phyloP scores from a whole-genome alignment of 2,888 invertebrate species.

The Aplocera efformata region DNA sequence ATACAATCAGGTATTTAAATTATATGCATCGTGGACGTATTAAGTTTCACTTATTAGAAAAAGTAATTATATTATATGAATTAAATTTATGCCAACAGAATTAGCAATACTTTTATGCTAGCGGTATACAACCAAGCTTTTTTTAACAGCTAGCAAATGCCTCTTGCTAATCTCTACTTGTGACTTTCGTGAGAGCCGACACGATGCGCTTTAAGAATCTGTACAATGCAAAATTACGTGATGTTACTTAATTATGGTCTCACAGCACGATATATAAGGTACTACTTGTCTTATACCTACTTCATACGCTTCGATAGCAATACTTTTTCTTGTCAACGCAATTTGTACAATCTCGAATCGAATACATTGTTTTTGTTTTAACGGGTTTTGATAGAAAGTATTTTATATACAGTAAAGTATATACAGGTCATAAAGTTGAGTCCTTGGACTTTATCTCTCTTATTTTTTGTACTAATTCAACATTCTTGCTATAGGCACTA shows the following conservation, averaged over 20 bases:
- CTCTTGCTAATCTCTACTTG: conserved; percentile 19
- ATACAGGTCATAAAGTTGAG: too few relatives aligned
- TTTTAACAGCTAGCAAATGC: conserved; percentile 7
- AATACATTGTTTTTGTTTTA: conserved; percentile 17
- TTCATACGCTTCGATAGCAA: conserved; percentile 25
- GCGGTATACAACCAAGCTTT: not conserved
- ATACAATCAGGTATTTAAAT: conserved; percentile 11
- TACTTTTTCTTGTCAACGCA: too few relatives aligned
- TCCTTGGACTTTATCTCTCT: too few relatives aligned
- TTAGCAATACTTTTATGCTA: too few relatives aligned
- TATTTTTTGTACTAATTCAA: too few relatives aligned
- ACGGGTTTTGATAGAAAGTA: too few relatives aligned
- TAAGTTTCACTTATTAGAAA: conserved; percentile 9
- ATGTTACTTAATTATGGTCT: conserved; percentile 43
- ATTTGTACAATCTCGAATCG: not conserved
- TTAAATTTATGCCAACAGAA: too few relatives aligned
- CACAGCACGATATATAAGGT: conserved; percentile 50
- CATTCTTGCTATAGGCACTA: too few relatives aligned
- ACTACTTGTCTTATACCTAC: conserved; percentile 18
- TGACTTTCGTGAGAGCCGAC: conserved; percentile 4
- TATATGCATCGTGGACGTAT: conserved; percentile 15
- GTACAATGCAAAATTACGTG: conserved; percentile 43
- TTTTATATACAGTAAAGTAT: too few relatives aligned
- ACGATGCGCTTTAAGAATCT: conserved; percentile 12
- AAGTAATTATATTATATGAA: not conserved